A percentile compares a stretch with the other conserved stretches of the same genome.
Conservation (phyloP, 2,113 vertebrate genomes). For the Recurvirostra avosetta region DNA sequence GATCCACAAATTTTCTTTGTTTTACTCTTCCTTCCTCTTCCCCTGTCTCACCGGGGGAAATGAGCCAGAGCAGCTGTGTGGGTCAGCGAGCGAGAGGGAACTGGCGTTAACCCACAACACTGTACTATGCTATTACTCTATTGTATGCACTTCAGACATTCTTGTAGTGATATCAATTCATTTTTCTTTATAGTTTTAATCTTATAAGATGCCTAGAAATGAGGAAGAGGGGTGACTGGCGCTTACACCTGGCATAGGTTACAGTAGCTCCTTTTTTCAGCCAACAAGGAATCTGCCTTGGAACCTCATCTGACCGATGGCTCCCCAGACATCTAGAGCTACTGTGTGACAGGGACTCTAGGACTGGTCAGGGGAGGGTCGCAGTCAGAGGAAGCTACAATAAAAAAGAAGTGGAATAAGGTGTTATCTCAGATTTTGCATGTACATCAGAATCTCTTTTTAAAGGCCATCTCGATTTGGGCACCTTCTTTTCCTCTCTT, state of each 20-base stretch:
- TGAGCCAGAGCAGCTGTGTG: fast-evolving
- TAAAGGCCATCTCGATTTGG: not conserved
- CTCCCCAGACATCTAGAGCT: not conserved
- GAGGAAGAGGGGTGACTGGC: not conserved
- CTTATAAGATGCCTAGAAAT: not conserved
- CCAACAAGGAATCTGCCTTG: not conserved
- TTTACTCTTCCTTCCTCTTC: not conserved
- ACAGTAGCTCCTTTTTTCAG: not conserved
- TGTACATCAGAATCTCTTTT: not conserved
- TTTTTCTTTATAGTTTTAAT: not conserved
- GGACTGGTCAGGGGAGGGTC: not conserved
- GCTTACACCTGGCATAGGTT: not conserved
- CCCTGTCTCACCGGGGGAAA: fast-evolving
- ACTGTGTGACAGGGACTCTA: not conserved
- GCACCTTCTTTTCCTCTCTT: not conserved
- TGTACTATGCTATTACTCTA: too few relatives aligned
- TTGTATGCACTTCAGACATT: not conserved
- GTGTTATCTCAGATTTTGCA: not conserved
- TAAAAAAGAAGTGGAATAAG: not conserved
- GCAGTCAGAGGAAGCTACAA: not conserved
- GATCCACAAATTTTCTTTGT: not conserved
- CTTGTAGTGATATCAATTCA: not conserved
- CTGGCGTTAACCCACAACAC: not conserved
- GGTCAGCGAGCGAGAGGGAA: not conserved
- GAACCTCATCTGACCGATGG: not conserved